These are phyloP conservation scores for Aldabrachelys gigantea DNA, from an alignment of 2,113 vertebrate genomes.

Conservation along the genomic window DNA sequence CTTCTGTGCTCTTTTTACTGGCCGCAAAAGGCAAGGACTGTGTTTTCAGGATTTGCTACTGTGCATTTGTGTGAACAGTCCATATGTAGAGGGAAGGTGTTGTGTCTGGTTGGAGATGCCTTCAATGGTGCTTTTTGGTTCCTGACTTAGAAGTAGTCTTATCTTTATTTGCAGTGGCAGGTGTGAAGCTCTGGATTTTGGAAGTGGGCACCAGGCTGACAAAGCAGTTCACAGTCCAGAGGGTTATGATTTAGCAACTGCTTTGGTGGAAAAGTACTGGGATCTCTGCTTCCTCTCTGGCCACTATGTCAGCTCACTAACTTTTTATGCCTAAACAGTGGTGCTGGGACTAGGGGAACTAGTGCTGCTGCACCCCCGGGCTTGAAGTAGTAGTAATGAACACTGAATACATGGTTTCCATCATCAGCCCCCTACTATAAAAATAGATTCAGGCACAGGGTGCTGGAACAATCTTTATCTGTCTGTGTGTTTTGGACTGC, in stretches of 20 bases:
- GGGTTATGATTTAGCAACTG: background rate
- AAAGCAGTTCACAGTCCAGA: background rate
- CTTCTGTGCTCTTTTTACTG: background rate
- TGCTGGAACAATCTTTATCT: no score
- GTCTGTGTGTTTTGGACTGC: background rate
- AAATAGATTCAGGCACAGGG: no score
- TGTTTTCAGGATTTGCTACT: background rate
- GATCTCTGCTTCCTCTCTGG: background rate
- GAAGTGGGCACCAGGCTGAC: background rate
- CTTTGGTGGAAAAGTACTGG: background rate
- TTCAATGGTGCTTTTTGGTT: background rate
- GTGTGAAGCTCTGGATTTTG: background rate
- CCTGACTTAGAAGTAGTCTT: background rate
- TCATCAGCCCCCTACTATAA: no score
- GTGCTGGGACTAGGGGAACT: no score
- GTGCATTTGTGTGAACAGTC: background rate
- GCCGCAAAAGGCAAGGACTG: background rate
- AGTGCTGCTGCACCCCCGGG: no score
- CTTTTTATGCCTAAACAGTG: background rate
- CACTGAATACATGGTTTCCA: no score
- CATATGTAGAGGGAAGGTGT: background rate
- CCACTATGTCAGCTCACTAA: background rate
- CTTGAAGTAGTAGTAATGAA: no score
- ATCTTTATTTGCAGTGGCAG: background rate
- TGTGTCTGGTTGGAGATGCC: background rate